Evolutionary conservation across 1,140 invertebrate species (phyloP).

Genomic region (Sogatella furcifera): DNA sequence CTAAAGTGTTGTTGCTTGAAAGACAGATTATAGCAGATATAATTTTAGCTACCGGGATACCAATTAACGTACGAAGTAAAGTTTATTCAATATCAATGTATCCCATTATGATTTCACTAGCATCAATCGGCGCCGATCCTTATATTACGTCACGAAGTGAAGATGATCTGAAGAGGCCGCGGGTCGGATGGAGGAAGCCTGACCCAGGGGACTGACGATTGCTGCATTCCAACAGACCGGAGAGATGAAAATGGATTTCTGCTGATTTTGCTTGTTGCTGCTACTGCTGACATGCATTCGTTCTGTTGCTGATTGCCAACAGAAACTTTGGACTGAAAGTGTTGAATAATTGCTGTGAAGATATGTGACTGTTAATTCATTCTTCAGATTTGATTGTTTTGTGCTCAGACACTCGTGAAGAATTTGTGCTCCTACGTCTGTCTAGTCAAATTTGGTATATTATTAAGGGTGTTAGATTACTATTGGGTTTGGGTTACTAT

Average conservation of each 20-base stretch:
- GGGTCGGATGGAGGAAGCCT: constrained; percentile 28
- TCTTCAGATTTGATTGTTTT: constrained; percentile 10
- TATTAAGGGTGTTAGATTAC: no score
- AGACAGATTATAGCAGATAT: no score
- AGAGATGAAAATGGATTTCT: constrained; percentile 8
- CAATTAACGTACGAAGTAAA: no score
- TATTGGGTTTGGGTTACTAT: no score
- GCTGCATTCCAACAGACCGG: constrained; percentile 16
- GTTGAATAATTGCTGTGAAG: not conserved
- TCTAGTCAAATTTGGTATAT: no score
- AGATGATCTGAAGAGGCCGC: constrained; percentile 23
- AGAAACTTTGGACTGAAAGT: no score
- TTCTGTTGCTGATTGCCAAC: not conserved
- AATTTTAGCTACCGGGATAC: no score
- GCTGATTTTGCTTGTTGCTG: not conserved
- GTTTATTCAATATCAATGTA: not conserved
- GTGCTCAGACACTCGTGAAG: not conserved
- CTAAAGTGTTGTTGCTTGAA: no score
- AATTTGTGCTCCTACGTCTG: no score
- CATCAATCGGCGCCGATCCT: not conserved
- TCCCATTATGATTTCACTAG: constrained; percentile 9
- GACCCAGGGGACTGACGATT: constrained; percentile 29
- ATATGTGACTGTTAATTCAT: not conserved
- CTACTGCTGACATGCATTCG: not conserved
- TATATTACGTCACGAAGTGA: constrained; percentile 15